Conservation (phyloP, 2,113 vertebrate species). For the Scortum barcoo region DNA sequence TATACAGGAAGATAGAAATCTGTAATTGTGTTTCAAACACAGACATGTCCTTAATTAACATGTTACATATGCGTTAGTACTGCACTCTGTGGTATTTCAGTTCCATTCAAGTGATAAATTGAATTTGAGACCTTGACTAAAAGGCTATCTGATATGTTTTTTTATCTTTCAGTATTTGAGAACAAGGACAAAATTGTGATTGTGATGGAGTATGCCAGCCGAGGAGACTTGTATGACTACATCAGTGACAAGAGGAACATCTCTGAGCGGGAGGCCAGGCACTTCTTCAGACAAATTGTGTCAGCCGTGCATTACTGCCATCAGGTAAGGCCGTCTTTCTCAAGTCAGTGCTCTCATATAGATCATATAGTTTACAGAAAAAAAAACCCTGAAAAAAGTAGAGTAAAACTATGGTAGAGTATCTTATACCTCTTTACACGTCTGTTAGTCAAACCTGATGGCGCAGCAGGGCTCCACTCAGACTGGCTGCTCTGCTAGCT, state of each 20-base stretch:
- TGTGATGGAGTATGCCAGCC: slow-evolving; percentile 97
- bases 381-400: no score
- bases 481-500: slow-evolving; percentile 6
- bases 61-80: no score
- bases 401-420: no score
- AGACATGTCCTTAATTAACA: not conserved
- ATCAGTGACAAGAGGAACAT: slow-evolving; percentile 90
- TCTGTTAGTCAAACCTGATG: slow-evolving; percentile 15
- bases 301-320: slow-evolving; percentile 96
- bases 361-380: not conserved
- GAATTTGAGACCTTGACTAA: slow-evolving; percentile 15
- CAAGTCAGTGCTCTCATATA: not conserved
- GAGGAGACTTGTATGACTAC: slow-evolving; percentile 95
- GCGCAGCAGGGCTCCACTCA: slow-evolving; percentile 24
- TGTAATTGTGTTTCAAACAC: not conserved
- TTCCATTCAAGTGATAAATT: not conserved
- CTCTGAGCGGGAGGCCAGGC: slow-evolving; percentile 88
- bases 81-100: not conserved
- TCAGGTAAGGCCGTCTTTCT: slow-evolving; percentile 80
- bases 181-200: slow-evolving; percentile 98
- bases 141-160: not conserved
- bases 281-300: slow-evolving; percentile 96
- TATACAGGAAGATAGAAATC: not conserved
- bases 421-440: not conserved
- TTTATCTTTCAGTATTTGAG: slow-evolving; percentile 90